A percentile compares a stretch with the other conserved stretches of the same genome.
phyloP scores from a whole-genome alignment of 2,113 vertebrate species.

The Corapipo altera region DNA sequence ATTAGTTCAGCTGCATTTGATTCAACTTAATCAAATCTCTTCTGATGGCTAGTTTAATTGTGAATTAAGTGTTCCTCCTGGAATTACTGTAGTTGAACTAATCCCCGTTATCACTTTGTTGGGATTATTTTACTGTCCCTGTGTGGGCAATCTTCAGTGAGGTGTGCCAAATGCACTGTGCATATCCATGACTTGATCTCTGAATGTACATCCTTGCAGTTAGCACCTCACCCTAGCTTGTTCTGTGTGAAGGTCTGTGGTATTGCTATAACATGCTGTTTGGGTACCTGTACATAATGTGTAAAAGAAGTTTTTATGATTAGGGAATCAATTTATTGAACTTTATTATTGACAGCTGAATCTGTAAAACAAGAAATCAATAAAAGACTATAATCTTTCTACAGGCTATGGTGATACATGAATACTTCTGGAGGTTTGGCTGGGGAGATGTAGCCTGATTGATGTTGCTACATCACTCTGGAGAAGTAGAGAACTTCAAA shows the following conservation, averaged over 20 bases:
- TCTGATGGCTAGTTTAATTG: constrained; percentile 15
- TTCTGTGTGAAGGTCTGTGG: constrained; percentile 44
- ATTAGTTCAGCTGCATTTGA: constrained; percentile 55
- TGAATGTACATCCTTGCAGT: constrained; percentile 67
- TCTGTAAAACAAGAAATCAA: constrained; percentile 71
- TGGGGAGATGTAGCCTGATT: background rate
- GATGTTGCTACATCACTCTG: rapidly evolving
- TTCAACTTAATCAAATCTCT: constrained; percentile 5
- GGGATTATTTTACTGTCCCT: constrained; percentile 40
- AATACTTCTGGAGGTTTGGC: background rate
- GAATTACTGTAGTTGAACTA: constrained; percentile 42
- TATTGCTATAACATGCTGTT: constrained; percentile 62
- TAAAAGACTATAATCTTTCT: constrained; percentile 78
- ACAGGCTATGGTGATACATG: constrained; percentile 66
- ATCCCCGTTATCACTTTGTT: background rate
- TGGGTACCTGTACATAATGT: constrained; percentile 77
- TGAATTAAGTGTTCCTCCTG: constrained; percentile 9
- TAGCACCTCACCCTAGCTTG: background rate
- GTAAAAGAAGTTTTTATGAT: constrained; percentile 79
- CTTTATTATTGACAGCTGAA: constrained; percentile 77
- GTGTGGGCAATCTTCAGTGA: constrained; percentile 9
- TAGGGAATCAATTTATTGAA: constrained; percentile 73
- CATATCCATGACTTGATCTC: constrained; percentile 46
- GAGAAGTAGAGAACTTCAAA: background rate
- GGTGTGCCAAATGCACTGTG: constrained; percentile 78